Conservation (phyloP, 2,113 vertebrate species). For the Scartelaos histophorus region DNA sequence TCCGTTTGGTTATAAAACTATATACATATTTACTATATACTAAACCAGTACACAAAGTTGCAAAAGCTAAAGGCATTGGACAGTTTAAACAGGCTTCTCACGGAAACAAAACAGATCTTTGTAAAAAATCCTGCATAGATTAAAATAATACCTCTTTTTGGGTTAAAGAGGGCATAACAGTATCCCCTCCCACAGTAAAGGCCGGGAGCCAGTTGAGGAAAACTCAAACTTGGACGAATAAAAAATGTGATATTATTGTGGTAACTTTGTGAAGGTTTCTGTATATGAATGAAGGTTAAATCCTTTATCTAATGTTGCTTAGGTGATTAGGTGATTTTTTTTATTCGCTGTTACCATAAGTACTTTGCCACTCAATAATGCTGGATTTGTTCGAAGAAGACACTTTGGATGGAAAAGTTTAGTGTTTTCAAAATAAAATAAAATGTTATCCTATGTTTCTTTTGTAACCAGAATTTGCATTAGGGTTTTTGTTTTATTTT, state of each 20-base stretch:
- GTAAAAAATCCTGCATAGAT: constrained; percentile 78
- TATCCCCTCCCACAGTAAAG: constrained; percentile 65
- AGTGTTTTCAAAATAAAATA: background rate
- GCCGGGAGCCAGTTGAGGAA: constrained; percentile 67
- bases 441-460: background rate
- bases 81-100: constrained; percentile 65
- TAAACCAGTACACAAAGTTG: constrained; percentile 71
- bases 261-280: background rate
- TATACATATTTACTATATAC: constrained; percentile 49
- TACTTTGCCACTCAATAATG: background rate
- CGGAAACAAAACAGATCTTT: constrained; percentile 45
- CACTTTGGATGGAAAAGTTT: background rate
- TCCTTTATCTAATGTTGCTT: too few relatives aligned
- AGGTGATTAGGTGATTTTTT: too few relatives aligned
- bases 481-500: background rate
- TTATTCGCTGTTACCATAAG: too few relatives aligned
- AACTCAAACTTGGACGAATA: constrained; percentile 11
- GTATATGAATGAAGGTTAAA: background rate
- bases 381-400: background rate
- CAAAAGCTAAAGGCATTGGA: constrained; percentile 74
- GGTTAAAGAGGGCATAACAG: constrained; percentile 70
- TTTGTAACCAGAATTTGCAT: background rate
- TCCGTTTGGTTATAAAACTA: constrained; percentile 66
- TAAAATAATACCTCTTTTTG: constrained; percentile 64
- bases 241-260: background rate